Percentiles rank a stretch among this genome's conserved stretches.
These are phyloP conservation scores for Eupithecia subumbrata DNA, from an alignment of 2,888 invertebrate genomes.

Conservation along the genomic window DNA sequence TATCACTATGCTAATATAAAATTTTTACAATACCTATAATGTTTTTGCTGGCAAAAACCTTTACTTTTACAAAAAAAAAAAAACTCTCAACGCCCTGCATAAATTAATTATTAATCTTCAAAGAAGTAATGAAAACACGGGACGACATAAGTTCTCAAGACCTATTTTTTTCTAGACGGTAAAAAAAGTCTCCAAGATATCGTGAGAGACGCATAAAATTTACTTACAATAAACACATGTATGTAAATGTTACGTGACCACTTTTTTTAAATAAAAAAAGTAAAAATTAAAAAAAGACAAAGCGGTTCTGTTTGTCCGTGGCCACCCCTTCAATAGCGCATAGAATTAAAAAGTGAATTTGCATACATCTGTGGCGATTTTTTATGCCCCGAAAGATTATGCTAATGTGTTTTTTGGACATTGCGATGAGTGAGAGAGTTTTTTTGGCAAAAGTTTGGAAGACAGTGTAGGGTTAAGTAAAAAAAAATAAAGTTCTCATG, in stretches of 20 bases:
- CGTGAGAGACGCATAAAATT: constrained; percentile 78
- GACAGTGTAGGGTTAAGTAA: constrained; percentile 52
- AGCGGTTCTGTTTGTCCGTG: constrained; percentile 56
- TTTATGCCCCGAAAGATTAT: constrained; percentile 74
- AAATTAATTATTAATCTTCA: constrained; percentile 28
- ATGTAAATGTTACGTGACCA: constrained; percentile 77
- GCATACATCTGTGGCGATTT: constrained; percentile 79
- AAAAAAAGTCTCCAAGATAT: constrained; percentile 58
- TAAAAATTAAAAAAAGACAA: constrained; percentile 57
- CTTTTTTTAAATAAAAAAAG: constrained; percentile 62
- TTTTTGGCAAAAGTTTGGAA: constrained; percentile 55
- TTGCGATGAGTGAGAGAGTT: constrained; percentile 53
- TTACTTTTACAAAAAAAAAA: constrained; percentile 13
- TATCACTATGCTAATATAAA: no score
- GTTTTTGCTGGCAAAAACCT: not conserved
- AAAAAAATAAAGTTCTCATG: constrained; percentile 27
- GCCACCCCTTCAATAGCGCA: constrained; percentile 59
- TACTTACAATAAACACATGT: constrained; percentile 59
- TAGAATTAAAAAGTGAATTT: constrained; percentile 64
- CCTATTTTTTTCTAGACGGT: constrained; percentile 50
- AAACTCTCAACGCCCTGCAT: constrained; percentile 13
- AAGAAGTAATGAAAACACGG: constrained; percentile 29
- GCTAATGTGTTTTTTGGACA: constrained; percentile 80
- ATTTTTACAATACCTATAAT: no score
- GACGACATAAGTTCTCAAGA: constrained; percentile 43